Base-by-base conservation (phyloP, 1,140 invertebrate species). In the Hypothenemus hampei region DNA sequence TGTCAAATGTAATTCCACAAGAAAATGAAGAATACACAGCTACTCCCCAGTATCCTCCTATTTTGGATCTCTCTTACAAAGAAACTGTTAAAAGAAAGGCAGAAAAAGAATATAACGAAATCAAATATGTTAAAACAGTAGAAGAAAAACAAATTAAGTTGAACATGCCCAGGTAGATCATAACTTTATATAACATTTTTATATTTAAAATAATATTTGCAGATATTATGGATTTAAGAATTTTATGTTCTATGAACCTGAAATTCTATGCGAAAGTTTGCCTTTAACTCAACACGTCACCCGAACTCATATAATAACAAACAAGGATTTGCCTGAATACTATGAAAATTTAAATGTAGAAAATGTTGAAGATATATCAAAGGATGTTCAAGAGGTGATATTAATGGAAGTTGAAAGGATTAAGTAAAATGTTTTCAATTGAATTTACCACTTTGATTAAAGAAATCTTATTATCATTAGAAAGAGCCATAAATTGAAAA, bases 131-230 rank as follows among this genome's bases (percentile, higher is more conserved):
- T 26, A 74, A 81, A 37, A 88, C 86, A 1, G 77, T 89, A 0
- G 89, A 92, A 71, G 86, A 91, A 72, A 93, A 93, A 69, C 74
- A 87, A 46, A 81, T 88, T 36, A 85, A 85, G 64, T 49, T 89
- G 3, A 90, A 89, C 67, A 84, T 91, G 79, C 83, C 85, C 4
- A 77, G 78, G 53, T 56, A 46, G 23, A 5, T n/a, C 36, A 7
- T 1, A 16, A 26, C 11, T 48, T 16, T 35, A 35, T 35, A 35
- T 20, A 18, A 18, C 6, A 37, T 18, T 37, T 13, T 6, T 36
- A 11, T 41, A 20, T 21, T 47, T 31, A 6, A n/a, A n/a, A n/a
- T 39, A 22, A 20, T 36, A 39, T 23, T 43, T 52, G 18, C 5
- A 54, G 53, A 40, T 89, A 85, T 68, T 91, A 89, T 70, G 87